These are phyloP conservation scores for Oscheius onirici DNA, from an alignment of 2,888 invertebrate genomes.

Conservation along the genomic window DNA sequence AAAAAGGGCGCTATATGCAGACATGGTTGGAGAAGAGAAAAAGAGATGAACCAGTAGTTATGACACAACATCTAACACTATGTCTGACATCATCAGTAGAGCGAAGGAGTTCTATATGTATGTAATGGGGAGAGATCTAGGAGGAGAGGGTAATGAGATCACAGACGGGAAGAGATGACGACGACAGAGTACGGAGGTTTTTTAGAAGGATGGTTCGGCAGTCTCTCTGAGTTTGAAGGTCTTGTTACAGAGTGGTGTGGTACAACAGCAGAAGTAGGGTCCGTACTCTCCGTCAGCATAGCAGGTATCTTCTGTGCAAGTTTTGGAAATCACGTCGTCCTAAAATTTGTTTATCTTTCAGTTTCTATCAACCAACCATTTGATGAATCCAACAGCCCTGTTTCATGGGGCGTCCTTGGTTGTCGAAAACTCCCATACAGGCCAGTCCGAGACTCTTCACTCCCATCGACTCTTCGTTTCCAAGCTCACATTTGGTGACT, in stretches of 20 bases:
- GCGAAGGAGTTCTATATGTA: neutral
- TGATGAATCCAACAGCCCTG: constrained; percentile 27
- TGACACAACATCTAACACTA: neutral
- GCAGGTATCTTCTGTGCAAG: constrained; percentile 9
- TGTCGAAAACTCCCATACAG: constrained; percentile 24
- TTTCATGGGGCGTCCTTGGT: neutral
- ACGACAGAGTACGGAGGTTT: neutral
- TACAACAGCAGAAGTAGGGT: constrained; percentile 27
- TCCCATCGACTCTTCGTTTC: constrained; percentile 5
- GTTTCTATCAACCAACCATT: neutral
- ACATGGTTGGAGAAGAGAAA: neutral
- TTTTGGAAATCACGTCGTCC: constrained; percentile 17
- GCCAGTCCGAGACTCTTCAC: constrained; percentile 23
- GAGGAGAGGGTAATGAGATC: neutral
- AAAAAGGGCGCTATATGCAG: neutral
- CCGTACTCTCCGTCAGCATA: constrained; percentile 13
- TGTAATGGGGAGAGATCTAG: neutral
- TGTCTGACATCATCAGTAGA: too few relatives aligned
- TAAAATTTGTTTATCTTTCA: neutral
- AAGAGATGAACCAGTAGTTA: neutral
- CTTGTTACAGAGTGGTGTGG: constrained; percentile 8
- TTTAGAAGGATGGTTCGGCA: neutral
- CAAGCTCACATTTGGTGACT: constrained; percentile 13
- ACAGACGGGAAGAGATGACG: neutral
- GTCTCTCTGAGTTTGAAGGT: neutral